Conservation (phyloP, 2,797 vertebrate species). For the Mastacembelus armatus region DNA sequence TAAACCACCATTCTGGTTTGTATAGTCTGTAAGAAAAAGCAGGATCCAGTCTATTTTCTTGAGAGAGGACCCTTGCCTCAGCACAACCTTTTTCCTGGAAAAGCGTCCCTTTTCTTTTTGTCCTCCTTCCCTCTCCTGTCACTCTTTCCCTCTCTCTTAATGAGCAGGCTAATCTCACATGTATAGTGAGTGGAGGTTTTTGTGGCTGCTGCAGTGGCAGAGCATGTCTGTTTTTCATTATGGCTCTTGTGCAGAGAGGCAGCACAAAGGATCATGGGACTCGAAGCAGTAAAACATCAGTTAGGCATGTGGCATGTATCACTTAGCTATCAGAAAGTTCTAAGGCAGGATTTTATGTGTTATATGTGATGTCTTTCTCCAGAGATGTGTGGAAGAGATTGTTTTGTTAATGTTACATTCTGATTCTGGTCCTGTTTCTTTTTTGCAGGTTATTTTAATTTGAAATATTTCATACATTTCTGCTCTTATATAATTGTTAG, state of each 20-base stretch:
- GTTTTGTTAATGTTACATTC: too few relatives aligned
- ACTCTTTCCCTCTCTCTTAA: constrained; percentile 71
- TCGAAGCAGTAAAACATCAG: constrained; percentile 41
- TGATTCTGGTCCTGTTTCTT: not conserved
- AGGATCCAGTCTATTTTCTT: constrained; percentile 28
- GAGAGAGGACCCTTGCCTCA: constrained; percentile 46
- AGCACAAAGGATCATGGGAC: constrained; percentile 74
- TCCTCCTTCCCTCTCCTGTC: constrained; percentile 41
- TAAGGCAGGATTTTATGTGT: constrained; percentile 35
- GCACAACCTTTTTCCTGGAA: constrained; percentile 51
- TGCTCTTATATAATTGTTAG: not conserved
- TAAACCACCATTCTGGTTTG: constrained; percentile 36
- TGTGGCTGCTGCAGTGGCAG: constrained; percentile 72
- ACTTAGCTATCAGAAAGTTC: constrained; percentile 48
- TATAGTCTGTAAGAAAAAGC: constrained; percentile 27
- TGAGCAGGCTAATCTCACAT: constrained; percentile 78
- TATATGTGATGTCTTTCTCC: constrained; percentile 27
- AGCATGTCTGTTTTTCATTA: constrained; percentile 80
- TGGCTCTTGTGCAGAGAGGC: constrained; percentile 56
- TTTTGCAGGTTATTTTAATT: not conserved
- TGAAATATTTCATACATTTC: not conserved
- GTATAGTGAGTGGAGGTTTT: constrained; percentile 69
- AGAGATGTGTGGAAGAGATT: constrained; percentile 20
- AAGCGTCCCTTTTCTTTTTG: constrained; percentile 44
- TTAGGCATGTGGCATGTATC: constrained; percentile 41